Evolutionary conservation across 1,140 invertebrate genomes (phyloP).

Genomic region (Saccostrea echinata): DNA sequence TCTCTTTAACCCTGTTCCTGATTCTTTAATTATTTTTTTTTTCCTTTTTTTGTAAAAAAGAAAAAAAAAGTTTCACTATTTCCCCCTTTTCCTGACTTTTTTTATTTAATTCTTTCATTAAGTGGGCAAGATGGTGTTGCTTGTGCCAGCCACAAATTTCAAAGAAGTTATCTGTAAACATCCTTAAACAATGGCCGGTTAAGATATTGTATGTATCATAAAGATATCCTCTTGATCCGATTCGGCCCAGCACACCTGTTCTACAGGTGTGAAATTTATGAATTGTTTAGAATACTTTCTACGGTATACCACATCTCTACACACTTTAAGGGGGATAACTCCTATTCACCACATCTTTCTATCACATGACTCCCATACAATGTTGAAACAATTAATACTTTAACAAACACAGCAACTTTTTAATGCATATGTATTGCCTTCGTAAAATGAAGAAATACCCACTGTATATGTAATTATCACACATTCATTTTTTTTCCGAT

Average conservation of each 20-base stretch:
- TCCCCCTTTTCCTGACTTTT: too few species aligned
- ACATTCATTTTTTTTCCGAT: too few species aligned
- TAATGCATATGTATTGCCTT: neutral
- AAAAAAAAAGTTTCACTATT: too few species aligned
- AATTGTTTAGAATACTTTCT: too few species aligned
- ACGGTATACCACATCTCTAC: neutral
- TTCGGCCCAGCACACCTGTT: neutral
- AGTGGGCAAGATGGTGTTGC: too few species aligned
- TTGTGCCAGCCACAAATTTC: neutral
- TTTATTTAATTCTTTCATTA: too few species aligned
- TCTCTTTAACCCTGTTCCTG: too few species aligned
- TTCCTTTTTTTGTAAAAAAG: too few species aligned
- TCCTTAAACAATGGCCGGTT: conserved; percentile 20
- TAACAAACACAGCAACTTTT: neutral
- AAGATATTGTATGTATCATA: neutral
- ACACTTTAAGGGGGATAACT: neutral
- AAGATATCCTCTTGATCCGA: neutral
- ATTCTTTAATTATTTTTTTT: too few species aligned
- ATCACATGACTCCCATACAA: neutral
- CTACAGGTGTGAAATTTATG: neutral
- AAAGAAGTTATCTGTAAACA: neutral
- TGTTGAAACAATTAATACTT: neutral
- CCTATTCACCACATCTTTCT: neutral
- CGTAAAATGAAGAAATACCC: too few species aligned
- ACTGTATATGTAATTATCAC: too few species aligned